These are phyloP conservation scores for Acanthisitta chloris DNA, from an alignment of 2,113 vertebrate species.

Conservation along the genomic window DNA sequence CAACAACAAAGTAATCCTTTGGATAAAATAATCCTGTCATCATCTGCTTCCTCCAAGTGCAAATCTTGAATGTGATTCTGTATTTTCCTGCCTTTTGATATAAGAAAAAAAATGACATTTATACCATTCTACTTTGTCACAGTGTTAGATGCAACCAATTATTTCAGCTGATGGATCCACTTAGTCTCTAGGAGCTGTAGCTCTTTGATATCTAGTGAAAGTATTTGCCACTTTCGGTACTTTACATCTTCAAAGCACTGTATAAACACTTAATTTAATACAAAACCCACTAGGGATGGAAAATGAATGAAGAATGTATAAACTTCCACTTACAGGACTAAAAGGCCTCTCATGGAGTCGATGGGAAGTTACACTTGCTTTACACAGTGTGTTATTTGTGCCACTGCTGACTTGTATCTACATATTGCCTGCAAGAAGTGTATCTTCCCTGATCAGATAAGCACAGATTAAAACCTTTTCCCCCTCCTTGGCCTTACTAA, in stretches of 20 bases:
- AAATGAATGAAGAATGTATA: constrained; percentile 23
- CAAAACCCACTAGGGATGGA: not conserved
- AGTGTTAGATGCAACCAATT: constrained; percentile 2
- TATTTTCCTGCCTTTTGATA: not conserved
- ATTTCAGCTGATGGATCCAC: constrained; percentile 23
- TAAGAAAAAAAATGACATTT: not conserved
- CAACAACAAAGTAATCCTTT: not conserved
- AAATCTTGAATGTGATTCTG: not conserved
- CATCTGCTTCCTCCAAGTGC: not conserved
- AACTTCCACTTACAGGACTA: not conserved
- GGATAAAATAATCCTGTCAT: not conserved
- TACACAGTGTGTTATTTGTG: not conserved
- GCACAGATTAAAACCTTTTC: not conserved
- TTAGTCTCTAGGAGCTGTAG: not conserved
- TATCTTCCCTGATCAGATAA: not conserved
- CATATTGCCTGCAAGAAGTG: no score
- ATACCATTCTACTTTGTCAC: not conserved
- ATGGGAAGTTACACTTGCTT: not conserved
- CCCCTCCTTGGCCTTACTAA: not conserved
- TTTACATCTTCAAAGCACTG: constrained; percentile 45
- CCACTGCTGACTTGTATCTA: not conserved
- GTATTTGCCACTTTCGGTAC: constrained; percentile 8
- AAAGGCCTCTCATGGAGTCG: not conserved
- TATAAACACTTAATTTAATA: constrained; percentile 49
- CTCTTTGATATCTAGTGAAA: constrained; percentile 46